These are phyloP conservation scores for Sebastes dallii DNA, from an alignment of 2,797 vertebrate species.

Conservation along the genomic window DNA sequence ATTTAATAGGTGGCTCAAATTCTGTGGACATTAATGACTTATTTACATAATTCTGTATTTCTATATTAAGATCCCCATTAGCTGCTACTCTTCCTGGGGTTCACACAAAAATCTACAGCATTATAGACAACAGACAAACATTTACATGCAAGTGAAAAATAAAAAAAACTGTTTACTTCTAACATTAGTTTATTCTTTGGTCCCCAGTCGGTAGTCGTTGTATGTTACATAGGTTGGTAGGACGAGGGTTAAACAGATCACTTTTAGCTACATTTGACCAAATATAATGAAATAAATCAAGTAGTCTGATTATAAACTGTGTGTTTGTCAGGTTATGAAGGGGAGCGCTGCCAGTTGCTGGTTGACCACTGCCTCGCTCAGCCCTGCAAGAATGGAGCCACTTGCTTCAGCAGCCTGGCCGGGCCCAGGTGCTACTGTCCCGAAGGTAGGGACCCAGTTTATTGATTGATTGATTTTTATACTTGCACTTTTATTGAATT, in stretches of 20 bases:
- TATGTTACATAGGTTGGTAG: rapidly evolving
- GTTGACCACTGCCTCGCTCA: conserved; percentile 91
- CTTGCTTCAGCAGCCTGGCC: conserved; percentile 86
- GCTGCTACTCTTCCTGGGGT: not conserved
- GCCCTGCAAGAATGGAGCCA: conserved; percentile 92
- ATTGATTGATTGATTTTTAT: not conserved
- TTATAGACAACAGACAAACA: not conserved
- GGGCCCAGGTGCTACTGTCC: conserved; percentile 92
- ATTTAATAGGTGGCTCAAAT: not conserved
- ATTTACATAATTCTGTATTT: not conserved
- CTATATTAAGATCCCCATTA: not conserved
- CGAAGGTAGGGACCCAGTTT: conserved; percentile 83
- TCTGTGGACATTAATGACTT: not conserved
- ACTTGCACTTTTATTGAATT: not conserved
- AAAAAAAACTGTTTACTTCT: too few species aligned
- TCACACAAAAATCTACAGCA: not conserved
- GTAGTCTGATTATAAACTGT: not conserved
- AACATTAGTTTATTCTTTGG: not conserved
- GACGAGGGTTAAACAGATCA: not conserved
- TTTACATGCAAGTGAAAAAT: not conserved
- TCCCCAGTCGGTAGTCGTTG: not conserved
- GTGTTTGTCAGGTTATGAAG: conserved; percentile 88
- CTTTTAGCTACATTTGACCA: not conserved
- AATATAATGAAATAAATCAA: not conserved
- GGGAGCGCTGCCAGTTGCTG: conserved; percentile 89